These are phyloP conservation scores for Oreocharis arfaki DNA, from an alignment of 2,113 vertebrate species.

Conservation along the genomic window DNA sequence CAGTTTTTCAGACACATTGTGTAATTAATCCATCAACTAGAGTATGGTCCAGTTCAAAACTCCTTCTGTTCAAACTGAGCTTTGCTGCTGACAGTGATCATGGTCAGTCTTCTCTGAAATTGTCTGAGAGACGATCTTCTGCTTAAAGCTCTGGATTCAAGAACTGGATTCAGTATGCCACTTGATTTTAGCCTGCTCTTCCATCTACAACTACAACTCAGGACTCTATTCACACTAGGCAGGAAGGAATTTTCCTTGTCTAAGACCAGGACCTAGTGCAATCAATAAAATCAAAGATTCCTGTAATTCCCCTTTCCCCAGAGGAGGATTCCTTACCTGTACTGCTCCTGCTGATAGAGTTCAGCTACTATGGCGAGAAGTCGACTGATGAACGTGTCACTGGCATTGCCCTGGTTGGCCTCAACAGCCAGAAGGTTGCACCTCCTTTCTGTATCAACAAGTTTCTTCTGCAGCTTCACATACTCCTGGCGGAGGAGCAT, in stretches of 20 bases:
- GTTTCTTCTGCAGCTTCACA: slow-evolving; percentile 95
- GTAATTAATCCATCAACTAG: neutral
- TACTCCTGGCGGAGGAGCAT: slow-evolving; percentile 96
- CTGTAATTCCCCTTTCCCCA: neutral
- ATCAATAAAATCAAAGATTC: neutral
- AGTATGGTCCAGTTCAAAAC: neutral
- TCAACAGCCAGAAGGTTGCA: slow-evolving; percentile 87
- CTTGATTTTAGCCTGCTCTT: neutral
- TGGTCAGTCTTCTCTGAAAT: neutral
- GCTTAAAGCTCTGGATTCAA: neutral
- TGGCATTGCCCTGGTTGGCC: slow-evolving; percentile 74
- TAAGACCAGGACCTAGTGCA: neutral
- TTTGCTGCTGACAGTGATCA: neutral
- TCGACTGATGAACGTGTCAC: slow-evolving; percentile 90
- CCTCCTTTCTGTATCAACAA: slow-evolving; percentile 91
- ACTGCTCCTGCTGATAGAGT: slow-evolving; percentile 92
- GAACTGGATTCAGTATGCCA: neutral
- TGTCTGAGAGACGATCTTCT: neutral
- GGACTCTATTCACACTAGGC: neutral
- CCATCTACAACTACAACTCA: neutral
- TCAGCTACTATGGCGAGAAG: slow-evolving; percentile 89
- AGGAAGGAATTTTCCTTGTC: neutral
- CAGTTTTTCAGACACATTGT: neutral
- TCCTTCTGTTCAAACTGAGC: neutral
- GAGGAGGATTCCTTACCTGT: slow-evolving; percentile 77